Evolutionary conservation across 2,888 invertebrate genomes (phyloP), one percentile per base, ranked within the genome.

Genomic region (Hyles lineata): DNA sequence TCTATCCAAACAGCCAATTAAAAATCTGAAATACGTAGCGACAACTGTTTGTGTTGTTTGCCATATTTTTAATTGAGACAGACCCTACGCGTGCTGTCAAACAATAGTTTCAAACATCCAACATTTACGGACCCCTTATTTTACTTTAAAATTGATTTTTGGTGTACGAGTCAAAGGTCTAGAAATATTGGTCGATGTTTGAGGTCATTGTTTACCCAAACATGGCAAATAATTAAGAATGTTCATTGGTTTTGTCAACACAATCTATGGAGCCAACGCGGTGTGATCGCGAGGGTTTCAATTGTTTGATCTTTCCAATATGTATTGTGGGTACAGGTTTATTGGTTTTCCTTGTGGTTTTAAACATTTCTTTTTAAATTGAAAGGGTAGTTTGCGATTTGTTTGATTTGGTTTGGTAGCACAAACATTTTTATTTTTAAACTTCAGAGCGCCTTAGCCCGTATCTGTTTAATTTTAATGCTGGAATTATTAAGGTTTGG

Each of bases 241-340:
- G 92, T 93, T 93, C 93, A 94, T 90, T 93, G 93, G 92, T 91
- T 92, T 90, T 91, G 94, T 92, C 92, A 93, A 94, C 91, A 92
- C 86, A 89, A 84, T 87, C 83, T 85, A 84, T 85, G 85, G 83
- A 82, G 73, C 80, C 80, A 80, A 77, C 80, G 83, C 79, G 76
- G 84, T 83, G 82, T 86, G 88, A 88, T 89, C 88, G 88, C 81
- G 82, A 84, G 90, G 89, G 90, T 84, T 81, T 83, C 80, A 77
- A 87, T 90, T 92, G 92, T 92, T 92, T 92, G 89, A 80, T 81
- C 83, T 83, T 86, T 85, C 80, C 80, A 82, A 85, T 83, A 77
- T 81, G 83, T 84, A 80, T 81, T 85, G 86, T 83, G 77, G 81
- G 79, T 83, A 83, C 81, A 79, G 82, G 81, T 83, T 85, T 90